Evolutionary conservation across 1,140 invertebrate genomes (phyloP).

Genomic region (Campoletis sonorensis): DNA sequence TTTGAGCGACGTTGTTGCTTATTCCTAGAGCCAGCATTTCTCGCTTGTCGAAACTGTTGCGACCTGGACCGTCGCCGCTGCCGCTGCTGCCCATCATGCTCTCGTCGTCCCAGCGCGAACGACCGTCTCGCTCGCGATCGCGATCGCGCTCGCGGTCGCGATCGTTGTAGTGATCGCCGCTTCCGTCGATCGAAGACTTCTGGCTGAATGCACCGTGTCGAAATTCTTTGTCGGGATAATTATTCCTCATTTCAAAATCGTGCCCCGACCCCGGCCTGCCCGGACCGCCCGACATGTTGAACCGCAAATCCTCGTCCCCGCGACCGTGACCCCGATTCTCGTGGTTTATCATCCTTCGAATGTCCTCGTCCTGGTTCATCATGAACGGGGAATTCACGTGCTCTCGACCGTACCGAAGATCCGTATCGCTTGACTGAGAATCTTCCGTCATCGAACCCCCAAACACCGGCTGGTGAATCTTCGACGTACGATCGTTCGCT

Average conservation of each 20-base stretch:
- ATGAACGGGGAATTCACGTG: conserved; percentile 49
- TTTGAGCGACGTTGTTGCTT: conserved; percentile 55
- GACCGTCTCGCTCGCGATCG: conserved; percentile 60
- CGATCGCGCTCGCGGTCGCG: conserved; percentile 57
- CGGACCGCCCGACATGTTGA: conserved; percentile 54
- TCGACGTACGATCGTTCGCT: conserved; percentile 62
- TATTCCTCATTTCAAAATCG: conserved; percentile 59
- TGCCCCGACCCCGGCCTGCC: conserved; percentile 56
- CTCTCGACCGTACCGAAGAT: conserved; percentile 59
- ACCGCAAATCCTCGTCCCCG: conserved; percentile 61
- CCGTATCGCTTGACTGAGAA: conserved; percentile 66
- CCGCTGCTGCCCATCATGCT: conserved; percentile 50
- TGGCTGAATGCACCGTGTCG: conserved; percentile 53
- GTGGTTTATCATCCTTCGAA: conserved; percentile 53
- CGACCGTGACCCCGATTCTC: conserved; percentile 51
- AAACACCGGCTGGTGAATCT: conserved; percentile 69
- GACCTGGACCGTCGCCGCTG: conserved; percentile 49
- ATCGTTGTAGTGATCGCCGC: conserved; percentile 49
- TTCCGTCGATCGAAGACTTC: conserved; percentile 57
- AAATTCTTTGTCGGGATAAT: conserved; percentile 63
- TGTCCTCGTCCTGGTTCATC: conserved; percentile 59
- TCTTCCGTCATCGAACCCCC: conserved; percentile 65
- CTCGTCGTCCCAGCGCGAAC: conserved; percentile 66
- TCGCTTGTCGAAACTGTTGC: conserved; percentile 64
- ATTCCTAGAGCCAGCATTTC: conserved; percentile 56